Base-by-base conservation (phyloP, 1,140 invertebrate species). In the Melitaea cinxia region DNA sequence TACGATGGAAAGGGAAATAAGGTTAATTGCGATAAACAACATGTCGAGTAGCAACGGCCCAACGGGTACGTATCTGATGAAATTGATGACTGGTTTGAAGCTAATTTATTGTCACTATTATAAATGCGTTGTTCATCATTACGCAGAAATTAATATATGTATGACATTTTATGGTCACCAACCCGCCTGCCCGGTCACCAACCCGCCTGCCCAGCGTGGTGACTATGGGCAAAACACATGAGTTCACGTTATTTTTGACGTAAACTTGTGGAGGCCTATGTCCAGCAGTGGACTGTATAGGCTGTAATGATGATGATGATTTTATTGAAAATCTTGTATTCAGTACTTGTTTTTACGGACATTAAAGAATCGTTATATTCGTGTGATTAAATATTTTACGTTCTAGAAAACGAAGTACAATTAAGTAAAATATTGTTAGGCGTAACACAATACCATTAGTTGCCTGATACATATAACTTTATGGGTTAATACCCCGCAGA, bases 401-500 rank as follows among this genome's bases (percentile, higher is more conserved):
- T 14, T 39, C 2, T 2, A 39, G 15, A 39, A 14, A 39, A 6
- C 33, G 2, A 24, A 23, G 19, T 12, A n/a, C 2, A 23, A 0
- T 35, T 33, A 39, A 45, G 10, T 35, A 7, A 9, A 28, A 54
- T 42, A 17, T 42, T 33, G 14, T 15, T 15, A 17, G 15, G 45
- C 26, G 63, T 75, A 78, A 80, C 72, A 76, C 60, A 67, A 73
- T 68, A 55, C 58, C 59, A 80, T 80, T 79, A 77, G 33, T 70
- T 61, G 28, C 59, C 52, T 50, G 65, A 73, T 62, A 70, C 68
- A 64, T 69, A 70, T 73, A 73, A 70, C 53, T 74, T 72, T 65
- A 73, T 69, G 73, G 81, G 77, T 80, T 80, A 77, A 49, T 85
- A 77, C 78, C 77, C 78, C 71, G 55, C 26, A 14, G 74, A 71